Evolutionary conservation across 1,140 invertebrate genomes (phyloP), one percentile per base, ranked within the genome.

Genomic region (Scaptomyza pallida): DNA sequence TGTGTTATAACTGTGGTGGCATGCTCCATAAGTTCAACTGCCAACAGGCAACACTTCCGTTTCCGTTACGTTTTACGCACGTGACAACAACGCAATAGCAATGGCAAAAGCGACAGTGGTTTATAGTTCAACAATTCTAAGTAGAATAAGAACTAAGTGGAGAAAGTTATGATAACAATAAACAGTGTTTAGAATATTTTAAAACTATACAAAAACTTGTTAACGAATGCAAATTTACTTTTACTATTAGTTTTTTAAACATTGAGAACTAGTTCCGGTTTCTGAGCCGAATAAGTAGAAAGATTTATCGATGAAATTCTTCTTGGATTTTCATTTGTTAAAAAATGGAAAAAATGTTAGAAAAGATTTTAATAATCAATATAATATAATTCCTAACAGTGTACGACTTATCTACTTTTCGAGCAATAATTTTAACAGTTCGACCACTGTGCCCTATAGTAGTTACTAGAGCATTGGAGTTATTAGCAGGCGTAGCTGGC

Each of bases 401-500:
- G n/a, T n/a, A n/a, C n/a, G 23, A 23, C 1, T 23, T 23, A 4
- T 23, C 4, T 23, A 23, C 23, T 23, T 23, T 23, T 2, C 2
- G 3, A 8, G 26, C 26, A 30, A 3, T 37, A 2, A 3, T 4
- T 12, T 33, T 26, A 8, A 12, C 2, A 9, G 8, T 9, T 9
- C 15, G 26, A 41, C 77, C 77, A 75, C 41, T 68, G 77, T 76
- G 16, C 55, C 40, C 5, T n/a, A 17, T 57, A 8, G 40, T 44
- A 40, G 13, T 35, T 44, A 44, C 16, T 35, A 35, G n/a, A n/a
- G 6, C 13, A n/a, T 33, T 55, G 57, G 57, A 61, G 78, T 73
- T 82, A 78, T 82, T 81, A 78, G 79, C 50, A 78, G 78, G 44
- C 78, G 41, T 50, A 41, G 60, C 74, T 50, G 78, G 78, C 79